A percentile compares a stretch with the other conserved stretches of the same genome.
phyloP scores from a whole-genome alignment of 2,113 vertebrate species.

The Galemys pyrenaicus region DNA sequence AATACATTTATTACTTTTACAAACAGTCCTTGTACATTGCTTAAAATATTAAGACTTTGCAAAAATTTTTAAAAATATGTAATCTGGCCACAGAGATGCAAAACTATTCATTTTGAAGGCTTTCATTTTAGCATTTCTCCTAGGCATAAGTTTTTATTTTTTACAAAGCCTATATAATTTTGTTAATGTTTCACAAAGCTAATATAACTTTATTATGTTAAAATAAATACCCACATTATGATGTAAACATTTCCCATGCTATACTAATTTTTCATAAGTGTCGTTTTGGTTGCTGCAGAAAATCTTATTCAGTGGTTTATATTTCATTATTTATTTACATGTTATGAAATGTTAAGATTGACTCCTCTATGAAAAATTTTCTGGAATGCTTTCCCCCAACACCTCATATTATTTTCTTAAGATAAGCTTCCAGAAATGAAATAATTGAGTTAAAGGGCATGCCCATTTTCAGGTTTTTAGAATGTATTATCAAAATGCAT shows the following conservation, averaged over 20 bases:
- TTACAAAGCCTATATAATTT: neutral
- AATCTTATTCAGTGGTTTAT: neutral
- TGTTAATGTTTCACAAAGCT: constrained; percentile 14
- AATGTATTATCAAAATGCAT: neutral
- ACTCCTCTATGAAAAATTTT: neutral
- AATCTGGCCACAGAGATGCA: neutral
- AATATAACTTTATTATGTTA: constrained; percentile 19
- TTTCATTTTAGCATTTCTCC: neutral
- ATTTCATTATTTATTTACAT: constrained; percentile 35
- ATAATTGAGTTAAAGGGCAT: neutral
- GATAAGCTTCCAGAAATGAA: neutral
- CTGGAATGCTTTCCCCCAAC: neutral
- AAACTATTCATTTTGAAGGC: neutral
- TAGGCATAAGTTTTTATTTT: neutral
- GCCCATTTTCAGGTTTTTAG: neutral
- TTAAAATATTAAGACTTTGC: neutral
- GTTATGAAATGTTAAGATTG: neutral
- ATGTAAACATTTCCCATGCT: neutral
- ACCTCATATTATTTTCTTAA: neutral
- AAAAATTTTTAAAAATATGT: neutral
- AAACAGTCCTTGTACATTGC: neutral
- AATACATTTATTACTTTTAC: neutral
- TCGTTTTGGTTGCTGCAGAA: neutral
- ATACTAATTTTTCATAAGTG: neutral
- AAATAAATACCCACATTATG: neutral